A percentile compares a stretch with the other conserved stretches of the same genome.
Evolutionary conservation across 2,113 vertebrate genomes (phyloP).

Genomic region (Urocynchramus pylzowi): DNA sequence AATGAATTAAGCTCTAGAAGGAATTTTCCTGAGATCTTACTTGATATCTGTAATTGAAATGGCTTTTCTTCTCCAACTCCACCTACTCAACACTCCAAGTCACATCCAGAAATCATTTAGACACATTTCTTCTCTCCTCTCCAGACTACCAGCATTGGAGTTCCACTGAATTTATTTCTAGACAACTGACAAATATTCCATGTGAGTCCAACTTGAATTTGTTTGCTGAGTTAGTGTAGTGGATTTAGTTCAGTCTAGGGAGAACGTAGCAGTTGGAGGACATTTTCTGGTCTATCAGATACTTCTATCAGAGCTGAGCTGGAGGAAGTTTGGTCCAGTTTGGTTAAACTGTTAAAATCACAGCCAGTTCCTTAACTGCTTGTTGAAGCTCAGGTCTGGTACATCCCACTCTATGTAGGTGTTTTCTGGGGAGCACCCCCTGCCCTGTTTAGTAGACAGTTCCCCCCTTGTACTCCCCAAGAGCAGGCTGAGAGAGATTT

Average conservation of each 20-base stretch:
- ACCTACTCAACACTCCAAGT: background rate
- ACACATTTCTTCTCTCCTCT: background rate
- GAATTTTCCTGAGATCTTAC: conserved; percentile 37
- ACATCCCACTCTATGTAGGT: background rate
- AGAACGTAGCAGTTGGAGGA: background rate
- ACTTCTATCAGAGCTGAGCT: background rate
- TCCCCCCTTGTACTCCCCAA: background rate
- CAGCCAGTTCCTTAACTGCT: background rate
- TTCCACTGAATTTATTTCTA: background rate
- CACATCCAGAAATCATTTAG: background rate
- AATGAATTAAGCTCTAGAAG: conserved; percentile 36
- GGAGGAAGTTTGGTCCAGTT: background rate
- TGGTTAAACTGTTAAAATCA: background rate
- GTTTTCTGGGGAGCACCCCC: background rate
- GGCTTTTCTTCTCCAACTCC: background rate
- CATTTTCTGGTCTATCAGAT: background rate
- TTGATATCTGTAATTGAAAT: conserved; percentile 32
- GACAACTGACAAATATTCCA: background rate
- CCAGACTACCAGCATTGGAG: background rate
- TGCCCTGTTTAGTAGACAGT: background rate
- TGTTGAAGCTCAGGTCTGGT: background rate
- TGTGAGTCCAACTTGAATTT: background rate
- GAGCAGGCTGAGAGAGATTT: background rate
- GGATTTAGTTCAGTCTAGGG: background rate
- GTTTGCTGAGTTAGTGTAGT: background rate